Conservation (phyloP, 2,888 invertebrate genomes). For the Cyrtodaria siliqua region DNA sequence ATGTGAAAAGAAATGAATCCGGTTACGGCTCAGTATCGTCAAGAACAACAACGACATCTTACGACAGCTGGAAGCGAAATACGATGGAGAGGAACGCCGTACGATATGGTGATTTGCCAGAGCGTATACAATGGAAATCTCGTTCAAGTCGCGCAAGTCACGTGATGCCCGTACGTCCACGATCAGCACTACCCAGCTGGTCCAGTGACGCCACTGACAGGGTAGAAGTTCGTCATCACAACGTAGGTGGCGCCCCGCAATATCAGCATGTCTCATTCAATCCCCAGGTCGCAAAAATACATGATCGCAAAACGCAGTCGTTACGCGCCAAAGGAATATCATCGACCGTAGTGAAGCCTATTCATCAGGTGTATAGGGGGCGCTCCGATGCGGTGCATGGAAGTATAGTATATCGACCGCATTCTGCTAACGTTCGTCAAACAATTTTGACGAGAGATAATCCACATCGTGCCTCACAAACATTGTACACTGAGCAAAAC, state of each 20-base stretch:
- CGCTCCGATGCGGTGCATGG: conserved; percentile 49
- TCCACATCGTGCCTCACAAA: conserved; percentile 8
- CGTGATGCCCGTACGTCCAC: conserved; percentile 39
- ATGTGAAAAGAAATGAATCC: conserved; percentile 2
- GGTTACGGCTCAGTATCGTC: conserved; percentile 28
- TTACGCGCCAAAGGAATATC: conserved; percentile 32
- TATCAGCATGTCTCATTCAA: conserved; percentile 45
- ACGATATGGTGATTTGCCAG: conserved; percentile 39
- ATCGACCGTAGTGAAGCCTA: conserved; percentile 51
- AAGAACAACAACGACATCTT: conserved; percentile 28
- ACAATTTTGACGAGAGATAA: conserved; percentile 39
- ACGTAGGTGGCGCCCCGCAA: conserved; percentile 23
- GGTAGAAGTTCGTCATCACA: conserved; percentile 53
- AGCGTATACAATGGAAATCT: conserved; percentile 58
- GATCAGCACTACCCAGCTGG: conserved; percentile 48
- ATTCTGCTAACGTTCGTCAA: conserved; percentile 18
- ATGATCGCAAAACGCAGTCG: conserved; percentile 47
- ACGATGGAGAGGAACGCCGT: conserved; percentile 46
- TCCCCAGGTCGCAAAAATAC: conserved; percentile 29
- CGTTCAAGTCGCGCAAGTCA: conserved; percentile 25
- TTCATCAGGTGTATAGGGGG: conserved; percentile 52
- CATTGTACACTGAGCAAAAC: conserved; percentile 42
- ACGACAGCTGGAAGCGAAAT: conserved; percentile 56
- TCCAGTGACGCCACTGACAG: conserved; percentile 29
- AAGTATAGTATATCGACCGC: conserved; percentile 37